phyloP scores from a whole-genome alignment of 2,888 invertebrate genomes.

The Habrosyne pyritoides region DNA sequence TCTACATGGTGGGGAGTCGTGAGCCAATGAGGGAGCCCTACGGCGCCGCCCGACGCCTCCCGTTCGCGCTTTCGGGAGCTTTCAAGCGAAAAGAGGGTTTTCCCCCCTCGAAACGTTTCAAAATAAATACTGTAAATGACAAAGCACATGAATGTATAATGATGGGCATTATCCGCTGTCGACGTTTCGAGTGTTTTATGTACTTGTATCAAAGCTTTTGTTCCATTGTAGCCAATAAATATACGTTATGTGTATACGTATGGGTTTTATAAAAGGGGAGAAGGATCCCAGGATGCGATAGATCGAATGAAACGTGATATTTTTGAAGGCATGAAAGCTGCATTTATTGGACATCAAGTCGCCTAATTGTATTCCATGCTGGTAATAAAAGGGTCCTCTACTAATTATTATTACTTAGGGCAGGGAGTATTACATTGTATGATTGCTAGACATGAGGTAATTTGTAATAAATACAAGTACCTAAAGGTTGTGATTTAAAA shows the following conservation, averaged over 20 bases:
- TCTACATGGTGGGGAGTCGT: constrained; percentile 59
- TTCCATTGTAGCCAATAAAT: constrained; percentile 76
- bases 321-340: constrained; percentile 66
- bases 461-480: neutral
- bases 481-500: too few relatives aligned
- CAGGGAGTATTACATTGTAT: neutral
- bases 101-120: constrained; percentile 76
- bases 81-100: constrained; percentile 77
- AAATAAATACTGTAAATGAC: constrained; percentile 83
- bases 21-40: constrained; percentile 56
- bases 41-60: constrained; percentile 72
- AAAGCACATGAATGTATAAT: constrained; percentile 83
- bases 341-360: constrained; percentile 58
- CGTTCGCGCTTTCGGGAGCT: constrained; percentile 73
- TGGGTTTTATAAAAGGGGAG: constrained; percentile 64
- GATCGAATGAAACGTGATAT: constrained; percentile 75
- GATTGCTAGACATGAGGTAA: neutral
- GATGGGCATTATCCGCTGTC: constrained; percentile 79
- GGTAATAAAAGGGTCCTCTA: constrained; percentile 40
- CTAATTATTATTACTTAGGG: constrained; percentile 10
- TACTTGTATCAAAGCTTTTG: constrained; percentile 75
- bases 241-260: constrained; percentile 56
- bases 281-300: constrained; percentile 69
- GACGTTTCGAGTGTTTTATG: constrained; percentile 81
- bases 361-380: constrained; percentile 46